phyloP scores from a whole-genome alignment of 1,140 invertebrate genomes.

The Scylla paramamosain region DNA sequence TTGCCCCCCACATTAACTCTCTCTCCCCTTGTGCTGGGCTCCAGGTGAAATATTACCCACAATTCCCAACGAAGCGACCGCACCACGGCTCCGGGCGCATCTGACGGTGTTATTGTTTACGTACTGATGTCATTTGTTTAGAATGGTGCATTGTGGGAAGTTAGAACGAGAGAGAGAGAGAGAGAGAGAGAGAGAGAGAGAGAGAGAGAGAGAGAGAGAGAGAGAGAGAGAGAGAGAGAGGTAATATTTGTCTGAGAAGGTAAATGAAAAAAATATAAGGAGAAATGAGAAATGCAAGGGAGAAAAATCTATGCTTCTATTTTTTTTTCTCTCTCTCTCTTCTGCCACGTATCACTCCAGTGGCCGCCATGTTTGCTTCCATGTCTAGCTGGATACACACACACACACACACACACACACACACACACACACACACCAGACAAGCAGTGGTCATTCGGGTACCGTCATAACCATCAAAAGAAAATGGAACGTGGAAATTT shows the following conservation, averaged over 20 bases:
- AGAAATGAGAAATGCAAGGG: background rate
- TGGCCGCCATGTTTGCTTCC: no score
- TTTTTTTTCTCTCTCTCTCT: background rate
- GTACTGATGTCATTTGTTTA: background rate
- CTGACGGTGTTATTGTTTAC: background rate
- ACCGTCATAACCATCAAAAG: slow-evolving; percentile 1
- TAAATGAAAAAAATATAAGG: background rate
- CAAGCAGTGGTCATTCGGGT: slow-evolving; percentile 18
- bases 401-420: background rate
- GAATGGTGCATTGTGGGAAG: slow-evolving; percentile 14
- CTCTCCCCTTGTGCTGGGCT: background rate
- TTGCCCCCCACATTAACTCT: background rate
- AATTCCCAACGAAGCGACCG: background rate
- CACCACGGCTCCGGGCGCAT: background rate
- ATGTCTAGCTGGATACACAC: no score
- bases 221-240: slow-evolving; percentile 47
- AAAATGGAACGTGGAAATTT: background rate
- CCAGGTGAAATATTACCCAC: slow-evolving; percentile 9
- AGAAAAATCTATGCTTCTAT: background rate
- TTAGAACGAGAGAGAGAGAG: background rate
- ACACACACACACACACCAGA: background rate
- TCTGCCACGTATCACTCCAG: no score
- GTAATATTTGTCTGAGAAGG: background rate
- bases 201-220: slow-evolving; percentile 46
- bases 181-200: slow-evolving; percentile 48